These are phyloP conservation scores for Sebastes reedi DNA, from an alignment of 2,797 vertebrate species.

Conservation along the genomic window DNA sequence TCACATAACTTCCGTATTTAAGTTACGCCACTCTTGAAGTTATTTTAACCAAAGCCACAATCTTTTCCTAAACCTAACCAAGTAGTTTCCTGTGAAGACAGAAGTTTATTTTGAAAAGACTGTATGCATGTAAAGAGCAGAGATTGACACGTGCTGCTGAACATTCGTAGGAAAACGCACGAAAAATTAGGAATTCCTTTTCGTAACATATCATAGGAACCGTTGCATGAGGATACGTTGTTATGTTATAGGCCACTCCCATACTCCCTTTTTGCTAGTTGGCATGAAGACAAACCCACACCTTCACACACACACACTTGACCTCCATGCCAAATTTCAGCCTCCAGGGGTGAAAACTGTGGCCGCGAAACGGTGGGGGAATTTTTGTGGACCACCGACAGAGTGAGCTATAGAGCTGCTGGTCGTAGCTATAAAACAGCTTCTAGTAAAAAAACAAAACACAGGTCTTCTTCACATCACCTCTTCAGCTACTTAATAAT, in stretches of 20 bases:
- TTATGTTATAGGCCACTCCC: too few relatives aligned
- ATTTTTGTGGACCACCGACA: background rate
- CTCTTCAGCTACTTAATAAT: conserved; percentile 41
- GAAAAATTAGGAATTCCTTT: too few relatives aligned
- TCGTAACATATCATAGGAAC: too few relatives aligned
- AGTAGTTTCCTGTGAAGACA: background rate
- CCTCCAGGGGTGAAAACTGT: background rate
- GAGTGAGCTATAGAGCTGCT: background rate
- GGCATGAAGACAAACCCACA: background rate
- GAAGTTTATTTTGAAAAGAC: background rate
- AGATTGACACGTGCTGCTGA: too few relatives aligned
- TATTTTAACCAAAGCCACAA: background rate
- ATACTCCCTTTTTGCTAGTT: background rate
- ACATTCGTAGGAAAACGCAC: too few relatives aligned
- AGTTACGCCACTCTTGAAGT: background rate
- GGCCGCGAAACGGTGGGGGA: background rate
- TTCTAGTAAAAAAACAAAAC: background rate
- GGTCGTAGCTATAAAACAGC: background rate
- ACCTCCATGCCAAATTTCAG: background rate
- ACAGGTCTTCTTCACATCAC: background rate
- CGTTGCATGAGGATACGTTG: too few relatives aligned
- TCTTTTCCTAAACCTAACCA: background rate
- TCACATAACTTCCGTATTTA: background rate
- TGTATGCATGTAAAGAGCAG: too few relatives aligned
- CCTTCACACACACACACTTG: background rate